Conservation (phyloP, 2,888 invertebrate genomes). For the Drepanosiphum platanoidis region DNA sequence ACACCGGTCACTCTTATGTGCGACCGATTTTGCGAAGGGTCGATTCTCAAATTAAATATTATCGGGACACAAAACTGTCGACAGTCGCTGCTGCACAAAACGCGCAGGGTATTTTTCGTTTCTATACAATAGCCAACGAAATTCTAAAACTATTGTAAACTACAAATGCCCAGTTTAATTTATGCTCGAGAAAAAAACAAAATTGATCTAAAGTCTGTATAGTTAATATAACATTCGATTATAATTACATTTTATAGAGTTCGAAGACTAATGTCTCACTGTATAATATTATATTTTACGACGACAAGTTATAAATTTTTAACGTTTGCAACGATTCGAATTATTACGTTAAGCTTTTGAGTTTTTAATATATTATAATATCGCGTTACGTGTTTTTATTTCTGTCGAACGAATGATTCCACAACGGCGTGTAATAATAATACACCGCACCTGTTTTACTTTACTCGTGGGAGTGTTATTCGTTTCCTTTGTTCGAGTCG, state of each 20-base stretch:
- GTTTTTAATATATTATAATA: background rate
- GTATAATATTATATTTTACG: background rate
- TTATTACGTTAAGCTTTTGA: too few relatives aligned
- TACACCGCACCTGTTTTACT: background rate
- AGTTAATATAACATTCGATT: background rate
- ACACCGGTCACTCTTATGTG: background rate
- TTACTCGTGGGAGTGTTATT: background rate
- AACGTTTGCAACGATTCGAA: background rate
- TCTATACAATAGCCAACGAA: too few relatives aligned
- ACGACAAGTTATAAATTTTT: background rate
- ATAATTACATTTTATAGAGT: too few relatives aligned
- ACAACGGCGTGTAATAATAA: too few relatives aligned
- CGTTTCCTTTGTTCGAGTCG: background rate
- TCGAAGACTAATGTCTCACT: background rate
- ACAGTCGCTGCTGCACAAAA: background rate
- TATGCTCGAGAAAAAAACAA: background rate
- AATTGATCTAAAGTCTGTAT: too few relatives aligned
- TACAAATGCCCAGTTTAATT: background rate
- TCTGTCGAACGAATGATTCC: too few relatives aligned
- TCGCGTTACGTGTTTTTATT: background rate
- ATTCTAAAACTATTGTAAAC: too few relatives aligned
- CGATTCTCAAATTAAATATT: background rate
- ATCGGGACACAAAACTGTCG: background rate
- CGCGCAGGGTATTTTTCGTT: background rate
- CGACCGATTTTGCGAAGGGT: background rate